Conservation (phyloP, 2,113 vertebrate species). For the Phylloscopus whistleri region DNA sequence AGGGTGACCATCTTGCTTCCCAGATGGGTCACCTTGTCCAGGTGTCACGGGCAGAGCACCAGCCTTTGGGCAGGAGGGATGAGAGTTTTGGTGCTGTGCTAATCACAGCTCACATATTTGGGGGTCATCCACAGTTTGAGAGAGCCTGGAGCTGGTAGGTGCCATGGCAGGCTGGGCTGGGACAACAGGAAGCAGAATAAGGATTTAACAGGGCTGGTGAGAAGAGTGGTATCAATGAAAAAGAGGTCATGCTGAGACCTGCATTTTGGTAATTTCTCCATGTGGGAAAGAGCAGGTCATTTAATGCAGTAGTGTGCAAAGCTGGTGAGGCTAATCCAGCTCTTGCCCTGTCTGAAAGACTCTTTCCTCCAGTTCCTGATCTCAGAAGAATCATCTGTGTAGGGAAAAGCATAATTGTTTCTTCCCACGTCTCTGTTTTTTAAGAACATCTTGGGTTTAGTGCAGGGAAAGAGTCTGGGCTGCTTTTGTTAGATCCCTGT, state of each 20-base stretch:
- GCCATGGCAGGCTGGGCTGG: not conserved
- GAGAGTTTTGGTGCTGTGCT: fast-evolving
- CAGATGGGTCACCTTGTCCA: not conserved
- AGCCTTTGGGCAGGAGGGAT: not conserved
- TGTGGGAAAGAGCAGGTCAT: not conserved
- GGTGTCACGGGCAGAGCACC: not conserved
- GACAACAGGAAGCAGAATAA: not conserved
- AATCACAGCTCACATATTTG: not conserved
- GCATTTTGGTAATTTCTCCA: not conserved
- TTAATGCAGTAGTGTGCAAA: not conserved
- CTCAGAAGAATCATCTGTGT: not conserved
- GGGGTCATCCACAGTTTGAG: not conserved
- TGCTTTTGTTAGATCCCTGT: constrained; percentile 1
- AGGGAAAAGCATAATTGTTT: not conserved
- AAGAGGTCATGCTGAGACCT: not conserved
- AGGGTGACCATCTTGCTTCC: not conserved
- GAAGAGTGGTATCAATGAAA: not conserved
- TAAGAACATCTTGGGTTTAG: not conserved
- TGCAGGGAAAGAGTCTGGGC: not conserved
- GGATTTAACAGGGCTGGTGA: not conserved
- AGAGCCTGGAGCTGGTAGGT: not conserved
- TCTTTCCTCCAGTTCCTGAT: not conserved
- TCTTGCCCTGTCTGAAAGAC: not conserved
- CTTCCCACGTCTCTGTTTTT: not conserved
- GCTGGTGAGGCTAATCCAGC: not conserved